Conservation (phyloP, 2,797 vertebrate species). For the Hemibagrus guttatus region DNA sequence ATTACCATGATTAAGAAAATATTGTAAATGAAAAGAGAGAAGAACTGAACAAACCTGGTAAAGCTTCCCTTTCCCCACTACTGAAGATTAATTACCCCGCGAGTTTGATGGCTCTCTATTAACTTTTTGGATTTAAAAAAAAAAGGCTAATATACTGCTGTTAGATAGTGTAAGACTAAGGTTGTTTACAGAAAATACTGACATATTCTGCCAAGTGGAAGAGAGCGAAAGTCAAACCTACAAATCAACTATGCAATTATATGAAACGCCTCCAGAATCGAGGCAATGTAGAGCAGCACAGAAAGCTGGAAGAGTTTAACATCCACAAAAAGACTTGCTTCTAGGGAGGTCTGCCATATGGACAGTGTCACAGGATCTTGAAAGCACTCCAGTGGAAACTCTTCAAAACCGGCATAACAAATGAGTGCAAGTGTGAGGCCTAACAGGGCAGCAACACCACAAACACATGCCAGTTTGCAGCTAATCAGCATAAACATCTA, state of each 20-base stretch:
- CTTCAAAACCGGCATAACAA: background rate
- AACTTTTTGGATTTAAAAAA: background rate
- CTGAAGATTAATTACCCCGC: background rate
- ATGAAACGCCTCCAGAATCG: constrained; percentile 76
- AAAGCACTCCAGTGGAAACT: constrained; percentile 27
- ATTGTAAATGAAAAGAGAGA: background rate
- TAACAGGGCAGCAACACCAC: background rate
- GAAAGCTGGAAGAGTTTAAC: constrained; percentile 41
- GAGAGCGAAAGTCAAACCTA: constrained; percentile 61
- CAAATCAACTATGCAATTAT: constrained; percentile 67
- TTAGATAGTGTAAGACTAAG: background rate
- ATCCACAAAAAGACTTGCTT: constrained; percentile 20
- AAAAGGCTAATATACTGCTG: background rate
- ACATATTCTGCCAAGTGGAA: constrained; percentile 18
- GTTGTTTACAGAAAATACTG: constrained; percentile 54
- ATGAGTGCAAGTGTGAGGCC: background rate
- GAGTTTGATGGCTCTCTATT: background rate
- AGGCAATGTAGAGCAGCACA: constrained; percentile 53
- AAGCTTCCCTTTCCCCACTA: background rate
- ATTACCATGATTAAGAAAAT: background rate
- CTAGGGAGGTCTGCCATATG: constrained; percentile 37
- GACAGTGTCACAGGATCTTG: constrained; percentile 7
- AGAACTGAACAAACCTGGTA: background rate
- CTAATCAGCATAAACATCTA: background rate
- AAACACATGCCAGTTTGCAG: background rate